Evolutionary conservation across 2,888 invertebrate species (phyloP).

Genomic region (Leptopilina syphax): DNA sequence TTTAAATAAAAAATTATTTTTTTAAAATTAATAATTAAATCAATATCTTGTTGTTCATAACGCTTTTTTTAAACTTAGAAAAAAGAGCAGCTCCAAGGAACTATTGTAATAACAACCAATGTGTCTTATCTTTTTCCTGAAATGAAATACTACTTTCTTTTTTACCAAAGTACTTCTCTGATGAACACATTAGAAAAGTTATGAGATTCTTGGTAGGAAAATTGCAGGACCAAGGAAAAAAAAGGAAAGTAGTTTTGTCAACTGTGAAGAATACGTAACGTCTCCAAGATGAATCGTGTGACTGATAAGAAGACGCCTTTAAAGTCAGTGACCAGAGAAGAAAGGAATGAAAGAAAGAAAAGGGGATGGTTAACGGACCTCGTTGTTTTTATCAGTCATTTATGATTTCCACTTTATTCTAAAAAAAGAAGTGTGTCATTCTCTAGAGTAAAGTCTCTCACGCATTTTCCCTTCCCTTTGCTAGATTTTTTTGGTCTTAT

Average conservation of each 20-base stretch:
- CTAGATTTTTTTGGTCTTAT: constrained; percentile 30
- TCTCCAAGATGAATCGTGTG: constrained; percentile 64
- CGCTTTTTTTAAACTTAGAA: neutral
- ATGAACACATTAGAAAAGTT: constrained; percentile 7
- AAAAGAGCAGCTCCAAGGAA: constrained; percentile 21
- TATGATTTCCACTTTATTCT: constrained; percentile 48
- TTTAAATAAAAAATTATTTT: no score
- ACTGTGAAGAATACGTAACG: constrained; percentile 63
- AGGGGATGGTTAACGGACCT: constrained; percentile 15
- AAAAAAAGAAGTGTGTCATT: constrained; percentile 3
- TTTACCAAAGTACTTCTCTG: neutral
- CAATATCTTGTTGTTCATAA: neutral
- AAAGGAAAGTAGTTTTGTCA: constrained; percentile 19
- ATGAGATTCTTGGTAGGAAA: constrained; percentile 9
- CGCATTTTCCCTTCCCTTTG: constrained; percentile 5
- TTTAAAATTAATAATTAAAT: no score
- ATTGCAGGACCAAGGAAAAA: neutral
- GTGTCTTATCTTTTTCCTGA: constrained; percentile 6
- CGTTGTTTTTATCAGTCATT: constrained; percentile 55
- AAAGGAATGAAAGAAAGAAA: neutral
- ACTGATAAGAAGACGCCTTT: constrained; percentile 61
- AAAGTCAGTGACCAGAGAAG: constrained; percentile 34
- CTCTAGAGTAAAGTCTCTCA: constrained; percentile 26
- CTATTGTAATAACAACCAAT: constrained; percentile 19
- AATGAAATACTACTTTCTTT: constrained; percentile 2